These are phyloP conservation scores for Eulemur macaco DNA, from an alignment of 2,113 vertebrate species.

Conservation along the genomic window DNA sequence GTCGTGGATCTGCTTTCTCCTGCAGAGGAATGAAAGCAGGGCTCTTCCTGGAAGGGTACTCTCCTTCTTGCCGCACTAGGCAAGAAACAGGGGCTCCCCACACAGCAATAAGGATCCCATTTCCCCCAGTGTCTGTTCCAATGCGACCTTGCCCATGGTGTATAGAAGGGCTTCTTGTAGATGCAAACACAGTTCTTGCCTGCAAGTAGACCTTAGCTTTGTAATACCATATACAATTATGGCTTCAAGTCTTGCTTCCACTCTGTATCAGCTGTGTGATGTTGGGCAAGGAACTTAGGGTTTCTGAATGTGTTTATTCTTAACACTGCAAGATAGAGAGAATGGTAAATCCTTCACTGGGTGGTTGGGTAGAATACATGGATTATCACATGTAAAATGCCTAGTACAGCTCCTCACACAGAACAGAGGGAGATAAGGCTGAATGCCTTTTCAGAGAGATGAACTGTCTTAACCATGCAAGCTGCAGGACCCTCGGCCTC, in stretches of 20 bases:
- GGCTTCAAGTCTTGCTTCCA: neutral
- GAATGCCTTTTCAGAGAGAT: neutral
- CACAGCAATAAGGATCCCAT: fast-evolving
- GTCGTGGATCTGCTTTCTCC: neutral
- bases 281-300: neutral
- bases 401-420: neutral
- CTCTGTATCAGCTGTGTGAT: neutral
- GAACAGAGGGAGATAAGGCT: neutral
- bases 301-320: constrained; percentile 15
- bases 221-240: neutral
- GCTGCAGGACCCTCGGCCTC: neutral
- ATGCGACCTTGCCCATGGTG: no score
- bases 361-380: neutral
- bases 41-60: neutral
- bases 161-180: neutral
- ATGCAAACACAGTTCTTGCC: neutral
- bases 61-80: neutral
- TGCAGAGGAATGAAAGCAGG: neutral
- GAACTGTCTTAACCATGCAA: neutral
- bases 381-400: neutral
- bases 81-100: neutral
- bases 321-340: neutral
- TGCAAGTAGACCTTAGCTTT: neutral
- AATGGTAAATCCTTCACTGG: neutral
- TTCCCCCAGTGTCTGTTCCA: neutral